These are phyloP conservation scores for Sylvilagus floridanus DNA, from an alignment of 2,797 vertebrate genomes.

Conservation along the genomic window DNA sequence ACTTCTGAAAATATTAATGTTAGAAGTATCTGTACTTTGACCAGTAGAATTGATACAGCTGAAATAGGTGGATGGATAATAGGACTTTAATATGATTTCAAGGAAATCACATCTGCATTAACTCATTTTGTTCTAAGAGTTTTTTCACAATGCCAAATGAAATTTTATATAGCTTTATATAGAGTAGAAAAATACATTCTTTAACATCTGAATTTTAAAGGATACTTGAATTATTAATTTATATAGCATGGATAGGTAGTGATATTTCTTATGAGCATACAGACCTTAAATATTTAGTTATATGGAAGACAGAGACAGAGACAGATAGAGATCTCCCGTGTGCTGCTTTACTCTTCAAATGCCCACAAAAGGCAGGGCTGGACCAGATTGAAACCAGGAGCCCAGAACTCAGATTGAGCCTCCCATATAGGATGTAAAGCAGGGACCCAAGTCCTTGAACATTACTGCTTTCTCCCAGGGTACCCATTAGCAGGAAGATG, in stretches of 20 bases:
- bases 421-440: too few relatives aligned
- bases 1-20: conserved; percentile 32
- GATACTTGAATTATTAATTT: conserved; percentile 37
- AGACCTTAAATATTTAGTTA: neutral
- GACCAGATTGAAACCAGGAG: too few relatives aligned
- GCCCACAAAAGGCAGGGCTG: too few relatives aligned
- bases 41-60: neutral
- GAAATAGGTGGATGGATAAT: neutral
- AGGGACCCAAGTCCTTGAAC: too few relatives aligned
- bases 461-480: too few relatives aligned
- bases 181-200: conserved; percentile 14
- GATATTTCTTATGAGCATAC: conserved; percentile 23
- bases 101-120: neutral
- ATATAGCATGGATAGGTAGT: neutral
- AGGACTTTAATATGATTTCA: neutral
- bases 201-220: conserved; percentile 40
- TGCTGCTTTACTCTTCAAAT: too few relatives aligned
- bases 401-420: too few relatives aligned
- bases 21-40: conserved; percentile 36
- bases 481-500: too few relatives aligned
- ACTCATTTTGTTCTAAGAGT: conserved; percentile 30
- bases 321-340: too few relatives aligned
- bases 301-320: too few relatives aligned
- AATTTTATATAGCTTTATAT: neutral
- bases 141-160: neutral